Percentiles rank a stretch among this genome's conserved stretches.
Evolutionary conservation across 2,113 vertebrate species (phyloP).

Genomic region (Glareola pratincola): DNA sequence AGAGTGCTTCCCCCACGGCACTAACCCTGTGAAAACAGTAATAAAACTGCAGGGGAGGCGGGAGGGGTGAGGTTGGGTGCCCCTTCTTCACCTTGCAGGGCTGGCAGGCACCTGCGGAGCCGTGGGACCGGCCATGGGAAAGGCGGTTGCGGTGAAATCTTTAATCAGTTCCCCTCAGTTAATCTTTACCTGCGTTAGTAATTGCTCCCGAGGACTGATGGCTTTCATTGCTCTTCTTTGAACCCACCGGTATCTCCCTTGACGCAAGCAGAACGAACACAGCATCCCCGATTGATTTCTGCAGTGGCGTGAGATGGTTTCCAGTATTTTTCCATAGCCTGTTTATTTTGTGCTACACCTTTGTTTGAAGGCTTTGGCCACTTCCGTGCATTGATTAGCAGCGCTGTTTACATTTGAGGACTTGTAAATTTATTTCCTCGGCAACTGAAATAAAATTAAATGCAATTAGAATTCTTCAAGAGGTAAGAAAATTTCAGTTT

Average conservation of each 20-base stretch:
- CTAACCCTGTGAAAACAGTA: background rate
- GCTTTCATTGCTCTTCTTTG: background rate
- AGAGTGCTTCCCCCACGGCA: background rate
- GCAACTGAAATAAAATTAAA: background rate
- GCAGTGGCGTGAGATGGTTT: background rate
- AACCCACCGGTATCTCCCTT: fast-evolving
- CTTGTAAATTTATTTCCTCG: fast-evolving
- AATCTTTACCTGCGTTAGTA: background rate
- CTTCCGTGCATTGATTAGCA: fast-evolving
- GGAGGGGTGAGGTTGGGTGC: background rate
- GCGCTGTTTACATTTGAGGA: background rate
- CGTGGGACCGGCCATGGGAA: fast-evolving
- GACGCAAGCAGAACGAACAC: fast-evolving
- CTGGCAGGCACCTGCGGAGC: background rate
- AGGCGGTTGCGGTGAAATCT: fast-evolving
- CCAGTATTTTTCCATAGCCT: background rate
- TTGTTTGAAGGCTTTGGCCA: background rate
- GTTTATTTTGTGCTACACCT: background rate
- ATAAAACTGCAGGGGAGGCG: fast-evolving
- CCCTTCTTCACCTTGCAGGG: fast-evolving
- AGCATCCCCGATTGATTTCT: background rate
- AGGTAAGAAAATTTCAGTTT: background rate
- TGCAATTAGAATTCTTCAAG: background rate
- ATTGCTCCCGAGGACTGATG: fast-evolving
- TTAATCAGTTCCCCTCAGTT: background rate